These are phyloP conservation scores for Xestia xanthographa DNA, from an alignment of 2,888 invertebrate species.

Conservation along the genomic window DNA sequence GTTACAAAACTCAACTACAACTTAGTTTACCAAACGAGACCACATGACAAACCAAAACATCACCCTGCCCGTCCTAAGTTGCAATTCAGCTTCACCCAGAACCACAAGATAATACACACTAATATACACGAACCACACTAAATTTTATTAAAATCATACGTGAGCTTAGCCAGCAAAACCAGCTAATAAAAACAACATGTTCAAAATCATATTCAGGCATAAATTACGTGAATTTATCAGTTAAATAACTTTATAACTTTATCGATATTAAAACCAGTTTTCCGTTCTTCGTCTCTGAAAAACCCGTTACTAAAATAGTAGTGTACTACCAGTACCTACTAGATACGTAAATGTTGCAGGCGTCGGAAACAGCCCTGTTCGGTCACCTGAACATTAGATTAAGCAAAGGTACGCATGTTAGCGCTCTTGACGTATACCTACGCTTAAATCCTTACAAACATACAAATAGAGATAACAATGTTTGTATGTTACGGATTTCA, in stretches of 20 bases:
- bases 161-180: background rate
- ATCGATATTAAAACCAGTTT: background rate
- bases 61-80: background rate
- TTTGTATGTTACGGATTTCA: conserved; percentile 33
- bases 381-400: conserved; percentile 46
- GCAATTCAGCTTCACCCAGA: background rate
- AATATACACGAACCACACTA: no score
- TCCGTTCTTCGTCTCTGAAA: background rate
- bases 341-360: conserved; percentile 31
- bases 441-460: conserved; percentile 28
- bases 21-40: background rate
- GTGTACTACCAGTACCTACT: background rate
- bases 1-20: background rate
- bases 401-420: conserved; percentile 27
- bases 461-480: conserved; percentile 28
- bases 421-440: conserved; percentile 1
- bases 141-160: background rate
- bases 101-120: background rate
- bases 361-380: conserved; percentile 3
- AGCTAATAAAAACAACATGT: background rate
- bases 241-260: background rate
- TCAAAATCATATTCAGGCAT: background rate
- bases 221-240: background rate
- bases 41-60: background rate
- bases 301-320: background rate